Conservation (phyloP, 1,140 invertebrate genomes). For the Zophobas atratus region DNA sequence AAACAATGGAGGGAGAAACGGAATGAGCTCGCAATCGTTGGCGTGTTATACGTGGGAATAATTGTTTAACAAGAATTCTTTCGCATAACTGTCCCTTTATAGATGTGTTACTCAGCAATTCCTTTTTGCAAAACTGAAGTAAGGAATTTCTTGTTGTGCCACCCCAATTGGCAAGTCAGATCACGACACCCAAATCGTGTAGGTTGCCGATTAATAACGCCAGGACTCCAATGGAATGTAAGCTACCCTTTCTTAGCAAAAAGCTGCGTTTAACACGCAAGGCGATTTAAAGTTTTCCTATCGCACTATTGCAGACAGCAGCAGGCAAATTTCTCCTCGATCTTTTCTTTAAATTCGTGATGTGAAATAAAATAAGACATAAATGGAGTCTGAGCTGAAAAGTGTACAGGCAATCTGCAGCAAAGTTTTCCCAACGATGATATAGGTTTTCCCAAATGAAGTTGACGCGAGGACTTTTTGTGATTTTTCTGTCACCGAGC, state of each 20-base stretch:
- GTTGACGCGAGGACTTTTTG: constrained; percentile 12
- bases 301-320: constrained; percentile 22
- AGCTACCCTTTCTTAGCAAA: background rate
- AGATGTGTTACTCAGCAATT: no score
- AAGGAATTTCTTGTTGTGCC: background rate
- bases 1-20: no score
- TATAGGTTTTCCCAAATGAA: constrained; percentile 11
- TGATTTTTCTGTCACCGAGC: background rate
- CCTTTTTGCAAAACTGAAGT: no score
- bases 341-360: constrained; percentile 39
- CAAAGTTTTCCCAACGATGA: constrained; percentile 9
- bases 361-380: constrained; percentile 36
- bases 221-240: background rate
- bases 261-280: constrained; percentile 10
- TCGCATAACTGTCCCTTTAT: no score
- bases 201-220: background rate
- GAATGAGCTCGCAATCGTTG: no score
- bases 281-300: constrained; percentile 19
- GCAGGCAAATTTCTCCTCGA: constrained; percentile 23
- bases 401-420: constrained; percentile 10
- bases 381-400: constrained; percentile 18
- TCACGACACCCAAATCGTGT: background rate
- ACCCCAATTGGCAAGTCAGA: background rate
- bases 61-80: no score
- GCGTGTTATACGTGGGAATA: no score